Percentiles rank a stretch among this genome's conserved stretches.
These are phyloP conservation scores for Drosophila melanogaster DNA, from an alignment of 1,140 invertebrate species.

Conservation along the genomic window Release_6_plus_ISO1_MT NT_037436.4:11154501-11155000, in stretches of 20 bases:
- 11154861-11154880: not conserved
- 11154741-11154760: constrained; percentile 1
- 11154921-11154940: constrained; percentile 8
- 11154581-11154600: constrained; percentile 33
- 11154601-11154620: constrained; percentile 36
- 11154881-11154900: not conserved
- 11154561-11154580: constrained; percentile 54
- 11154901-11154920: not conserved
- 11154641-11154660: constrained; percentile 10
- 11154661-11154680: constrained; percentile 70
- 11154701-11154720: constrained; percentile 49
- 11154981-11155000: constrained; percentile 18
- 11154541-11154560: constrained; percentile 65
- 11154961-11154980: constrained; percentile 34
- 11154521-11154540: constrained; percentile 45
- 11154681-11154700: constrained; percentile 50
- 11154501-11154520: constrained; percentile 17
- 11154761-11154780: not conserved
- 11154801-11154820: no score
- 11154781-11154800: not conserved
- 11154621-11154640: not conserved
- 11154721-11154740: constrained; percentile 29
- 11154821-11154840: no score
- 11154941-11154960: not conserved
- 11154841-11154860: no score